Conservation (phyloP, 1,140 invertebrate genomes). For the Tyrophagus putrescentiae region DNA sequence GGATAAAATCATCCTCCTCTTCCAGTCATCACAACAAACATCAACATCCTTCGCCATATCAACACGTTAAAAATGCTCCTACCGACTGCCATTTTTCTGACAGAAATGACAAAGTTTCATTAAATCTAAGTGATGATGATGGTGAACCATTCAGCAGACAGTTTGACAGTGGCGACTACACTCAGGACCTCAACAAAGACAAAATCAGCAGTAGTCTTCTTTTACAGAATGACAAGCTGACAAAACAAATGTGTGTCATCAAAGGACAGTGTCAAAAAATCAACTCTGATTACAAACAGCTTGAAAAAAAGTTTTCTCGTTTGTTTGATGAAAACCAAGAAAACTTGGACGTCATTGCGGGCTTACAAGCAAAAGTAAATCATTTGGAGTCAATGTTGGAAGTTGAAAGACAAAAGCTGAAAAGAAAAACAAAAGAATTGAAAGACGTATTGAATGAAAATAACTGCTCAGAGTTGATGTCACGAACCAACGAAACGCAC, state of each 20-base stretch:
- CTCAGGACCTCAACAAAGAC: background rate
- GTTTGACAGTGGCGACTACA: background rate
- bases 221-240: background rate
- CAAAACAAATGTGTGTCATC: background rate
- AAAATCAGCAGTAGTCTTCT: constrained; percentile 7
- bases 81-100: no score
- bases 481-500: background rate
- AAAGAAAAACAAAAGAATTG: background rate
- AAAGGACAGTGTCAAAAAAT: background rate
- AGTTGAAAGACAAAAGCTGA: background rate
- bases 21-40: no score
- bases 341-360: background rate
- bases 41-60: background rate
- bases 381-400: background rate
- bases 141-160: background rate
- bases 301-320: background rate
- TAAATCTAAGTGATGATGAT: background rate
- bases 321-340: background rate
- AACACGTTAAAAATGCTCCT: no score
- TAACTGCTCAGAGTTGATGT: background rate
- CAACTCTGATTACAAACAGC: background rate
- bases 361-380: background rate
- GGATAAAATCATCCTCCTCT: background rate
- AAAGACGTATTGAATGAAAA: constrained; percentile 6
- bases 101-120: no score